phyloP scores from a whole-genome alignment of 1,140 invertebrate genomes.

The Halesus radiatus region DNA sequence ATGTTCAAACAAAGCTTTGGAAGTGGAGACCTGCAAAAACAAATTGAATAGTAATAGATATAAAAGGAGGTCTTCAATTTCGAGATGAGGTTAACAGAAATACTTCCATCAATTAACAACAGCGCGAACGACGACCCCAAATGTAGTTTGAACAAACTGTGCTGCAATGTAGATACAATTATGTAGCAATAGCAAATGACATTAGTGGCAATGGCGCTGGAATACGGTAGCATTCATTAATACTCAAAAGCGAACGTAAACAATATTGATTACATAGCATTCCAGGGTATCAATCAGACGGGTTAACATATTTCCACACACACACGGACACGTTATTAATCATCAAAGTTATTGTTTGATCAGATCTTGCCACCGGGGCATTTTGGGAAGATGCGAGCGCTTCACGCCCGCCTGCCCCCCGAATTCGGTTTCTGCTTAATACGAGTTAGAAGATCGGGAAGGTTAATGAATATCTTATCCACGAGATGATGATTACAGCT shows the following conservation, averaged over 20 bases:
- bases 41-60: neutral
- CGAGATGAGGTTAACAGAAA: slow-evolving; percentile 14
- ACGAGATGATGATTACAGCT: neutral
- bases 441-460: slow-evolving; percentile 5
- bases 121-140: slow-evolving; percentile 14
- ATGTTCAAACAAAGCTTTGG: neutral
- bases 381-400: neutral
- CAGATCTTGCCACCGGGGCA: neutral
- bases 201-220: slow-evolving; percentile 29
- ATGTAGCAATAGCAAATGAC: slow-evolving; percentile 24
- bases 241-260: slow-evolving; percentile 42
- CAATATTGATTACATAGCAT: slow-evolving; percentile 49
- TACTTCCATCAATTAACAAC: slow-evolving; percentile 9
- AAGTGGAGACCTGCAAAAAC: neutral
- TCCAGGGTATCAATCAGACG: slow-evolving; percentile 43
- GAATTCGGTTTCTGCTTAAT: slow-evolving; percentile 12
- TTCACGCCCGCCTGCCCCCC: too few species aligned
- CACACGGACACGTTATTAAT: neutral
- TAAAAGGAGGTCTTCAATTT: neutral
- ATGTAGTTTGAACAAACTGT: slow-evolving; percentile 23
- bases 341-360: slow-evolving; percentile 29
- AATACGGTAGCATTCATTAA: slow-evolving; percentile 42
- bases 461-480: slow-evolving; percentile 8
- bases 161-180: slow-evolving; percentile 19
- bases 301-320: slow-evolving; percentile 35